Percentiles rank a stretch among this genome's conserved stretches.
Conservation (phyloP, 2,888 invertebrate genomes). For the Eutolmus rufibarbis region DNA sequence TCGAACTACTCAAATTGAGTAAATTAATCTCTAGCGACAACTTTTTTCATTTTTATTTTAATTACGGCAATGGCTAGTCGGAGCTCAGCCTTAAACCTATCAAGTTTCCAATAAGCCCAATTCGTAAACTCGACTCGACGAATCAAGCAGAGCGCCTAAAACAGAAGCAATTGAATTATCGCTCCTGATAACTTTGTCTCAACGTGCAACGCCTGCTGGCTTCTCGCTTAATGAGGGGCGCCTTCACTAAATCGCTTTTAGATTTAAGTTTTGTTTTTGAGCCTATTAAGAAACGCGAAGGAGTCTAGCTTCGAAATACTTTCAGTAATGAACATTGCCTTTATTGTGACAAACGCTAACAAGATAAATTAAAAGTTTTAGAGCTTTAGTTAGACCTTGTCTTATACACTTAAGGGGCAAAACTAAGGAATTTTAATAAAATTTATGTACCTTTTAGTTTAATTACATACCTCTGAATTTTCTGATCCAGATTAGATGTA, state of each 20-base stretch:
- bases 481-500: no score
- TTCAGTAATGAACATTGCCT: neutral
- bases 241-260: neutral
- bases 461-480: neutral
- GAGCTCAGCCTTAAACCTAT: neutral
- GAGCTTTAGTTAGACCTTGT: neutral
- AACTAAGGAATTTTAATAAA: no score
- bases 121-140: constrained; percentile 8
- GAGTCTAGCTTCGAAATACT: neutral
- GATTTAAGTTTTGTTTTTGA: neutral
- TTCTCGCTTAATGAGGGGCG: neutral
- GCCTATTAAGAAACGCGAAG: neutral
- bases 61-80: constrained; percentile 4
- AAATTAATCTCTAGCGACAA: constrained; percentile 23
- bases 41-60: constrained; percentile 26
- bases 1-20: constrained; percentile 33
- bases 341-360: neutral
- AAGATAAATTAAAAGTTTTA: neutral
- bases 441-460: neutral
- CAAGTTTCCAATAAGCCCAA: constrained; percentile 5
- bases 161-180: constrained; percentile 9
- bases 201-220: neutral
- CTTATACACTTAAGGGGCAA: no score
- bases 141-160: neutral
- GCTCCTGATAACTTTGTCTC: neutral